A percentile compares a stretch with the other conserved stretches of the same genome.
These are phyloP conservation scores for Aphrophora alni DNA, from an alignment of 2,888 invertebrate genomes.

Conservation along the genomic window DNA sequence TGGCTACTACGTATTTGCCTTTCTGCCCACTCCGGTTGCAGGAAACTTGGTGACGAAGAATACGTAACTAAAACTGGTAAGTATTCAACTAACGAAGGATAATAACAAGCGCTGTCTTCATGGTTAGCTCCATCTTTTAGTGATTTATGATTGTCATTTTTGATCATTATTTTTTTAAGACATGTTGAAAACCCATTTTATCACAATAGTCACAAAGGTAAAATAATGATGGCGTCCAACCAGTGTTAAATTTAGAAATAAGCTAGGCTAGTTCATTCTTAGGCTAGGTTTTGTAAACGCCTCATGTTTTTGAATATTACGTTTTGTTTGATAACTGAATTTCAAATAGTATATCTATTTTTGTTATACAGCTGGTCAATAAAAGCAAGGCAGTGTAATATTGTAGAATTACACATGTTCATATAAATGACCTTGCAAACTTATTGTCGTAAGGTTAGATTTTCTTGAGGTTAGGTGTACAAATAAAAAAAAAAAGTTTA, in stretches of 20 bases:
- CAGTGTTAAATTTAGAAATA: conserved; percentile 41
- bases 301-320: background rate
- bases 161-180: conserved; percentile 25
- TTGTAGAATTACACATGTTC: conserved; percentile 26
- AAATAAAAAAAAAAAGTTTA: background rate
- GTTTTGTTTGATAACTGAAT: background rate
- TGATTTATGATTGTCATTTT: conserved; percentile 28
- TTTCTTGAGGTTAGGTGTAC: conserved; percentile 26
- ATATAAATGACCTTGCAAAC: conserved; percentile 37
- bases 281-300: background rate
- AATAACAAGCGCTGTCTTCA: conserved; percentile 58
- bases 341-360: background rate
- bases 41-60: conserved; percentile 94
- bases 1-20: conserved; percentile 92
- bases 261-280: background rate
- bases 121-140: conserved; percentile 47
- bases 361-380: background rate
- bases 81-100: conserved; percentile 70
- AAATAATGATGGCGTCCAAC: conserved; percentile 47
- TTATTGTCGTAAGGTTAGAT: conserved; percentile 31
- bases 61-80: conserved; percentile 84
- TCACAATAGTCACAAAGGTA: conserved; percentile 40
- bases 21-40: conserved; percentile 93
- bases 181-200: conserved; percentile 38
- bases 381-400: background rate